Percentiles rank a stretch among this genome's conserved stretches.
Evolutionary conservation across 2,113 vertebrate species (phyloP).

Genomic region (Etheostoma cragini): DNA sequence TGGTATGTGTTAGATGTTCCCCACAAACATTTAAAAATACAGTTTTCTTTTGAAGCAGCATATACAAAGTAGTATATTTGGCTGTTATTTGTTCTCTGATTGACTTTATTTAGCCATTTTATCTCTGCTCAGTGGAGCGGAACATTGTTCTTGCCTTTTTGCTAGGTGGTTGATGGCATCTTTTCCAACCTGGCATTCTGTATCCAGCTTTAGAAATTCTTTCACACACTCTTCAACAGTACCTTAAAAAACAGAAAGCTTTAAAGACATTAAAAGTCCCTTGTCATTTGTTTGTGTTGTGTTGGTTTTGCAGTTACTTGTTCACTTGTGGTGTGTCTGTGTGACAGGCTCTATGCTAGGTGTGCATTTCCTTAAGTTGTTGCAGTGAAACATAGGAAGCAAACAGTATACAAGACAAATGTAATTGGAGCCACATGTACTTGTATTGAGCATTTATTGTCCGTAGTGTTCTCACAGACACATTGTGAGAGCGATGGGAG

Average conservation of each 20-base stretch:
- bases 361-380: slow-evolving; percentile 29
- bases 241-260: neutral
- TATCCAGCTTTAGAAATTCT: slow-evolving; percentile 7
- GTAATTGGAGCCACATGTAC: slow-evolving; percentile 44
- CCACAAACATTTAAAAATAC: neutral
- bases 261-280: neutral
- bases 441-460: slow-evolving; percentile 32
- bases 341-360: neutral
- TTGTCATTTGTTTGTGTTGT: neutral
- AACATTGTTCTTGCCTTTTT: slow-evolving; percentile 22
- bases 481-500: slow-evolving; percentile 21
- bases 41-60: neutral
- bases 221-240: neutral
- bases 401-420: slow-evolving; percentile 16
- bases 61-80: neutral
- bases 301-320: neutral
- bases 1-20: slow-evolving; percentile 72
- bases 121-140: neutral
- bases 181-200: neutral
- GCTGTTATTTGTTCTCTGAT: neutral
- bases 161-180: neutral
- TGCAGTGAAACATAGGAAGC: neutral
- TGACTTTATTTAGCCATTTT: neutral
- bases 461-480: slow-evolving; percentile 22
- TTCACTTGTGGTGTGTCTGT: neutral